Base-by-base conservation (phyloP, 2,888 invertebrate genomes). In the Platypus cylindrus region DNA sequence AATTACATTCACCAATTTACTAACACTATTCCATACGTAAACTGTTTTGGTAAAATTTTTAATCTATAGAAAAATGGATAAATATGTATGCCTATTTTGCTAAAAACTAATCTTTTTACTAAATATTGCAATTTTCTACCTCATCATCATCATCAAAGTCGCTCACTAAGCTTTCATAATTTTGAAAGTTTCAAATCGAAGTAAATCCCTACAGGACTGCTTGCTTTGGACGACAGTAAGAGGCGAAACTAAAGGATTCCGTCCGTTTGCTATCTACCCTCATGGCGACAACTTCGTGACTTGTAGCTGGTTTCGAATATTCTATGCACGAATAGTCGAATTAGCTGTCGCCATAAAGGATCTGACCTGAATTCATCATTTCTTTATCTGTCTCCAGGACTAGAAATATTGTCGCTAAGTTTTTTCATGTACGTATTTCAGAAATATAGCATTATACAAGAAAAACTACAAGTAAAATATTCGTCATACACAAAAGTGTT, bases 341-440 rank as follows among this genome's bases (percentile, higher is more conserved):
- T 41, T 41, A 41, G 41, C 38, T 41, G 41, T 41, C 41, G 41
- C 38, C 38, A 38, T 45, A 37, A 40, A 40, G 40, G 37, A 44
- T 46, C 44, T 46, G 48, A 45, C 44, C 36, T 32, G 48, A 47
- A 48, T 48, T 47, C 44, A 37, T 44, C 44, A 45, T 46, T 40
- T 40, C 43, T 37, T 38, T 41, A 36, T 32, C 41, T 38, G 36
- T 30, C 20, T 29, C 34, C 31, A 23, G 37, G 44, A 38, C 37
- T 30, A 29, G 34, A 38, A 48, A 48, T 45, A 48, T 41, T 44
- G 43, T 38, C 41, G 26, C 22, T 29, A 29, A 30, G 17, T 30
- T 33, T 36, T 34, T 34, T n/a, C n/a, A n/a, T n/a, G n/a, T n/a
- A n/a, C n/a, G n/a, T n/a, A n/a, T n/a, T n/a, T n/a, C n/a, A n/a